Conservation (phyloP, 1,140 invertebrate genomes). For the Oryctes rhinoceros region DNA sequence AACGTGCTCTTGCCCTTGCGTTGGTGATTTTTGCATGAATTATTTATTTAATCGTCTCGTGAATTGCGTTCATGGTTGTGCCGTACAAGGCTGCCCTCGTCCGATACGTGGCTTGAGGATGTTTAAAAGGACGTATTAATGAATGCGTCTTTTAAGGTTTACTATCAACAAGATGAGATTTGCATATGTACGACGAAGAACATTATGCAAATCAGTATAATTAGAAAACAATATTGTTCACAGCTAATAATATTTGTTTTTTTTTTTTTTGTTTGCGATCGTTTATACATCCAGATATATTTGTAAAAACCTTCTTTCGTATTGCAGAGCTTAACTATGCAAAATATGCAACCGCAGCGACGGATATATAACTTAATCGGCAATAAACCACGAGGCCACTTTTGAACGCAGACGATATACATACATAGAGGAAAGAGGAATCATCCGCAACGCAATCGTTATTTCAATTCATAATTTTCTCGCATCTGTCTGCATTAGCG, state of each 20-base stretch:
- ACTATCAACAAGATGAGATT: neutral
- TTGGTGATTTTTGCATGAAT: conserved; percentile 3
- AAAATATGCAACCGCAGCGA: neutral
- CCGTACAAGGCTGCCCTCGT: neutral
- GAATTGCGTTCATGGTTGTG: neutral
- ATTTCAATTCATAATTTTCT: conserved; percentile 3
- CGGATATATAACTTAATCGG: neutral
- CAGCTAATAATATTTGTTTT: too few relatives aligned
- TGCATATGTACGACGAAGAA: neutral
- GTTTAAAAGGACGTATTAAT: neutral
- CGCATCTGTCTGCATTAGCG: neutral
- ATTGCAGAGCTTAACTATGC: too few relatives aligned
- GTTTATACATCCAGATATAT: too few relatives aligned
- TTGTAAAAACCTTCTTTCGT: too few relatives aligned
- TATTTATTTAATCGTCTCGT: neutral
- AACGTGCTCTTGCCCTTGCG: neutral
- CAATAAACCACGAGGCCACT: neutral
- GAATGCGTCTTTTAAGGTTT: neutral
- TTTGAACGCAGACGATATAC: neutral
- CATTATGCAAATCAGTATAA: neutral
- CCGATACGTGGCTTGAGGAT: neutral
- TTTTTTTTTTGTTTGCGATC: too few relatives aligned
- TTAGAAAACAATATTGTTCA: too few relatives aligned
- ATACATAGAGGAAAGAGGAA: neutral
- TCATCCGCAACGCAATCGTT: neutral